Conservation (phyloP, 1,140 invertebrate genomes). For the Aphis gossypii region DNA sequence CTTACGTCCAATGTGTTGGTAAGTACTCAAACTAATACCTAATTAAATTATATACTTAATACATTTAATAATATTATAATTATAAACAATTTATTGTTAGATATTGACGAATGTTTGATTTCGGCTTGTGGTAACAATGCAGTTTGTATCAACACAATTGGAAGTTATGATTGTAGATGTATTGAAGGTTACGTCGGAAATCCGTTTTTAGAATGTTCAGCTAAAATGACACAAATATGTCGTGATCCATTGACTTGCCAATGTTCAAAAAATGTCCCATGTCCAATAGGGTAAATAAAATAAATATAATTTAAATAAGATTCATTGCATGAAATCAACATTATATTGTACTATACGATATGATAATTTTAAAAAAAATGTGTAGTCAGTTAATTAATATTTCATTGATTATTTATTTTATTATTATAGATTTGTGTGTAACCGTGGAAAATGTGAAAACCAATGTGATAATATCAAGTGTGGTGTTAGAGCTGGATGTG, state of each 20-base stretch:
- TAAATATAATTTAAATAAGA: background rate
- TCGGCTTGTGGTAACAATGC: conserved; percentile 79
- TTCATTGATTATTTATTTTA: conserved; percentile 46
- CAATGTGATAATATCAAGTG: conserved; percentile 77
- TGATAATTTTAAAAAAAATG: background rate
- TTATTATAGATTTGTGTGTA: conserved; percentile 69
- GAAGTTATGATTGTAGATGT: conserved; percentile 78
- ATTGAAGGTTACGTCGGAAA: conserved; percentile 81
- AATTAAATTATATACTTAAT: background rate
- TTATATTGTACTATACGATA: background rate
- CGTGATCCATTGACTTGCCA: conserved; percentile 73
- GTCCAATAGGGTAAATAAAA: conserved; percentile 71
- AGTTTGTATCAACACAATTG: conserved; percentile 75
- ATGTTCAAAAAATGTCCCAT: conserved; percentile 74
- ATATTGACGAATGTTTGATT: conserved; percentile 77
- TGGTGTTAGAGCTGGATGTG: conserved; percentile 91
- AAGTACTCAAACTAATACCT: conserved; percentile 66
- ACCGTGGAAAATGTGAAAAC: conserved; percentile 75
- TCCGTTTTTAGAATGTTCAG: conserved; percentile 73
- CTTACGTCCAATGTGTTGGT: conserved; percentile 79
- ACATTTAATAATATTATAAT: background rate
- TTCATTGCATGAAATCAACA: background rate
- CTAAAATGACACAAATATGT: conserved; percentile 75
- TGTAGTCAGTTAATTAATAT: conserved; percentile 33
- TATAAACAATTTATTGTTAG: conserved; percentile 65